Base-by-base conservation (phyloP, 2,888 invertebrate genomes). In the Neria commutata region DNA sequence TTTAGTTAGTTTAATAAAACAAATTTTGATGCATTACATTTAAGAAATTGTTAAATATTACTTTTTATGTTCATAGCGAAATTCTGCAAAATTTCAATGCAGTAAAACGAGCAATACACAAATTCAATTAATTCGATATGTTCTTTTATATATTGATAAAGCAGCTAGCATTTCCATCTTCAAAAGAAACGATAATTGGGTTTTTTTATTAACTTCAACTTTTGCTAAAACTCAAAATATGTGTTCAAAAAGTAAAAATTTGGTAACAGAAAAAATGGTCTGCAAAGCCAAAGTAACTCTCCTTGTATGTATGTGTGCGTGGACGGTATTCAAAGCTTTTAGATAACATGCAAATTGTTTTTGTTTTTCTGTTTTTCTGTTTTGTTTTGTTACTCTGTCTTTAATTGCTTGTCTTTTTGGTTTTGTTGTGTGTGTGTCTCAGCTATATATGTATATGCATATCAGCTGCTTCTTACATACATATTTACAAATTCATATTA, bases 291-390 rank as follows among this genome's bases (percentile, higher is more conserved):
- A 46, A 47, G n/a, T 55, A 56, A 42, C 66, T 76, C 71, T 69
- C 67, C 66, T 67, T 67, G 69, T 71, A 65, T 67, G 70, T 61
- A 56, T 72, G 58, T 71, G 62, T 63, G 67, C 65, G 69, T 71
- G 71, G 71, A 71, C 71, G 71, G 71, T 71, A 70, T 71, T 71
- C 70, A 71, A 71, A 71, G 71, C 71, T 71, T 67, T 72, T 71
- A 67, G 66, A 70, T 68, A 70, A 70, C 61, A 50, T 53, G 52
- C 10, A 48, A 48, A 10, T 48, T 26, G 14, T 48, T 48, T 48
- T 46, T 25, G n/a, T 48, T 48, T 48, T 26, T 24, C 24, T 60
- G 62, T 62, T 53, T 58, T 48, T 62, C 50, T 61, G 48, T 61
- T 33, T 56, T 61, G 60, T 54, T 46, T 54, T 46, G 17, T 51